These are phyloP conservation scores for Marmota flaviventris DNA, from an alignment of 2,113 vertebrate genomes.

Conservation along the genomic window DNA sequence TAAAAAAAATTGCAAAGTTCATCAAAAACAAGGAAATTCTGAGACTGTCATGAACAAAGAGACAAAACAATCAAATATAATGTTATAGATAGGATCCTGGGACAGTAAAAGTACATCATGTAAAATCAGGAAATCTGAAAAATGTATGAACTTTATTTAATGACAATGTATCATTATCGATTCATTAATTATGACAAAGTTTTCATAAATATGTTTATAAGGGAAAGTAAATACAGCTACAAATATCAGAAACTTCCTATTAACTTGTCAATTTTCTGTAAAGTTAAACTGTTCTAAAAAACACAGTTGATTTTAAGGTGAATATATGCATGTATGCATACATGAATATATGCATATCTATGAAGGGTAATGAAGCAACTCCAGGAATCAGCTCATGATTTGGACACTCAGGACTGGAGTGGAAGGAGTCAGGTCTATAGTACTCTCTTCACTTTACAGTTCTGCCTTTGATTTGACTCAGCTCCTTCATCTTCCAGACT, in stretches of 20 bases:
- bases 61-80: not conserved
- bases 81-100: not conserved
- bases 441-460: no score
- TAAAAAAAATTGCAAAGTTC: not conserved
- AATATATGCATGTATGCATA: not conserved
- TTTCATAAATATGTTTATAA: not conserved
- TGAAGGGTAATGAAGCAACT: not conserved
- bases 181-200: constrained; percentile 16
- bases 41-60: not conserved
- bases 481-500: not conserved
- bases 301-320: not conserved
- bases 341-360: no score
- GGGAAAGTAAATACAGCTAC: not conserved
- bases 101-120: not conserved
- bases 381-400: not conserved
- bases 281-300: constrained; percentile 26
- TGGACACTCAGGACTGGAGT: not conserved
- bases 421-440: not conserved
- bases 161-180: not conserved
- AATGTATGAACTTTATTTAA: not conserved
- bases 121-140: not conserved
- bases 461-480: not conserved
- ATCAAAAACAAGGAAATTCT: constrained; percentile 1
- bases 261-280: not conserved
- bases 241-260: not conserved